Evolutionary conservation across 2,797 vertebrate genomes (phyloP), one percentile per base, ranked within the genome.

Genomic region (Austrolebias charrua): DNA sequence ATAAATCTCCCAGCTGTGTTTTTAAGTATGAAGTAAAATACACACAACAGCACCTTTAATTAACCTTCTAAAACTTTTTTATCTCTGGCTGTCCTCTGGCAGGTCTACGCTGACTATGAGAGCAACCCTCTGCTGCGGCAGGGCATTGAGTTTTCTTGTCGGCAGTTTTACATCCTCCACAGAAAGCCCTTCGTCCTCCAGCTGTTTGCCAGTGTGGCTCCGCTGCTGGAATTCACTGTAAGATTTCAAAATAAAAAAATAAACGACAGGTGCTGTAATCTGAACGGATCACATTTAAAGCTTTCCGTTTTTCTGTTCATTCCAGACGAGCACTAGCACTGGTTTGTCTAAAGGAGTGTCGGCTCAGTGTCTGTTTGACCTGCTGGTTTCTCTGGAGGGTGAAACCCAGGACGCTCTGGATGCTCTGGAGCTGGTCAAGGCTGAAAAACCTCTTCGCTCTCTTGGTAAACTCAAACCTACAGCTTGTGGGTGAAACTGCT

Each of bases 81-180:
- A n/a, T 8, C 10, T 9, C 4, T 24, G 16, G 7, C 4, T 24
- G 14, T 35, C 52, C 52, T 4, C 52, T 33, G 16, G 7, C 63
- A 99, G 98, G 96, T 97, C 0, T 99, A 98, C 0, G 94, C 97
- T 0, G 97, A 99, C 89, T 99, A 99, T 1, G 96, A 99, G 79
- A 98, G 97, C 84, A 96, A 99, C 77, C 97, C 98, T 0, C 86
- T 97, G 68, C 83, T 99, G 66, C 94, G 97, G 38, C 94, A 94
- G 79, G 96, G 95, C 5, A 96, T 98, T 0, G 97, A 98, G 84
- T 99, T 99, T 69, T 96, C 96, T 2, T 99, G 97, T 78, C 91
- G 95, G 5, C 98, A 99, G 90, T 99, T 99, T 90, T 99, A 99
- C 31, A 80, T 98, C 69, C 94, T 99, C 52, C 98, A 99, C 74